Evolutionary conservation across 2,113 vertebrate species (phyloP), one percentile per base, ranked within the genome.

Genomic region (Sterrhoptilus dennistouni): DNA sequence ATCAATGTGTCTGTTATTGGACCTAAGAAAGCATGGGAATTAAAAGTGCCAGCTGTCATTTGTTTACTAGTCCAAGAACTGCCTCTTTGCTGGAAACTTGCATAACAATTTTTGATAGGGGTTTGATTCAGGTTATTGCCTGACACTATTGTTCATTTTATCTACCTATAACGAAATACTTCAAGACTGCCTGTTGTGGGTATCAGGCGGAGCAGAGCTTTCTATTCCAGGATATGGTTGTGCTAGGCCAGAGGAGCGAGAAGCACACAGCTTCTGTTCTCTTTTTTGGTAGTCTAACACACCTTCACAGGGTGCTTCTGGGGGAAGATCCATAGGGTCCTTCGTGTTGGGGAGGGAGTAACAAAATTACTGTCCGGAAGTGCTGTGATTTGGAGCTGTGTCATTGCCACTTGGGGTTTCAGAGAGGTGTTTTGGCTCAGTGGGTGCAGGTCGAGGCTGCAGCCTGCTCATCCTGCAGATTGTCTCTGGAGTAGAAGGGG

Each of bases 381-480:
- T 10, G 49, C 5, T 20, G 40, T 13, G 70, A 38, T 35, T 5
- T 77, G 71, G 28, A 31, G 76, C 54, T 66, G 71, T 40, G 53
- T n/a, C n/a, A 5, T 4, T 68, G 71, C 36, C 1, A 0, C 57
- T 47, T 0, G 2, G 28, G 66, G 36, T 94, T 65, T 56, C 27
- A 76, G 83, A 44, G 53, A 9, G n/a, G 28, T 14, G 28, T 8
- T 65, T 68, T 74, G 36, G 38, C 36, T 72, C 36, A 16, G 17
- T 0, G 2, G 66, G 33, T 28, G 8, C 22, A 31, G 63, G 36
- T 82, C 6, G 40, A 27, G 49, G 6, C 59, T 70, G 60, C 35
- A 61, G 56, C 18, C 45, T 70, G 68, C 47, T 21, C 0, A 0
- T 35, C 40, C 61, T 44, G n/a, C 69, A n/a, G 35, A 6, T n/a